phyloP scores from a whole-genome alignment of 2,888 invertebrate genomes.

The Cylloceria caligata region DNA sequence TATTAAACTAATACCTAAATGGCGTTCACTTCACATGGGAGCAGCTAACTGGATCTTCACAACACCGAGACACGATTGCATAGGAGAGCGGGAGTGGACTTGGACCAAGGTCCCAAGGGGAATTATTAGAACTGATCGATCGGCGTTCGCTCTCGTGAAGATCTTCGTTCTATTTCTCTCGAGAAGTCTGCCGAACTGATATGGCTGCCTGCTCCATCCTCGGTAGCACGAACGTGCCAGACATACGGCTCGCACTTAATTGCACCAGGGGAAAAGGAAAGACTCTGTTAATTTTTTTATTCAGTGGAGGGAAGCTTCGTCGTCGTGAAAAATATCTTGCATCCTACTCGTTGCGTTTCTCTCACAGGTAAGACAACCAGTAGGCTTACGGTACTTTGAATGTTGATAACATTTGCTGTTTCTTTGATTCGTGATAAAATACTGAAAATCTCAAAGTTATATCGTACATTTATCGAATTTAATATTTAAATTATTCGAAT shows the following conservation, averaged over 20 bases:
- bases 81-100: constrained; percentile 14
- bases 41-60: constrained; percentile 11
- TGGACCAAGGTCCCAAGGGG: constrained; percentile 23
- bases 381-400: too few species aligned
- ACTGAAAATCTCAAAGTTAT: too few species aligned
- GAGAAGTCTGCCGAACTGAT: constrained; percentile 2
- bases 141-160: constrained; percentile 1
- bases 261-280: background rate
- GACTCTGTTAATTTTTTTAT: background rate
- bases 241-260: background rate
- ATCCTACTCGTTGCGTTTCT: background rate
- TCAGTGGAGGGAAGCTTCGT: background rate
- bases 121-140: constrained; percentile 32
- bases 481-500: too few species aligned
- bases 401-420: too few species aligned
- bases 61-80: constrained; percentile 9
- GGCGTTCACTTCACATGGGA: constrained; percentile 13
- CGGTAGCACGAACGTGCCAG: constrained; percentile 7
- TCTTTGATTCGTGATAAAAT: too few species aligned
- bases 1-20: constrained; percentile 31
- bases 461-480: too few species aligned
- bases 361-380: too few species aligned
- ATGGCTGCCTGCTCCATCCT: constrained; percentile 1
- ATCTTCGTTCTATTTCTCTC: constrained; percentile 2
- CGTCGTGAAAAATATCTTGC: background rate